Conservation (phyloP, 2,888 invertebrate genomes). For the Ceramica pisi region DNA sequence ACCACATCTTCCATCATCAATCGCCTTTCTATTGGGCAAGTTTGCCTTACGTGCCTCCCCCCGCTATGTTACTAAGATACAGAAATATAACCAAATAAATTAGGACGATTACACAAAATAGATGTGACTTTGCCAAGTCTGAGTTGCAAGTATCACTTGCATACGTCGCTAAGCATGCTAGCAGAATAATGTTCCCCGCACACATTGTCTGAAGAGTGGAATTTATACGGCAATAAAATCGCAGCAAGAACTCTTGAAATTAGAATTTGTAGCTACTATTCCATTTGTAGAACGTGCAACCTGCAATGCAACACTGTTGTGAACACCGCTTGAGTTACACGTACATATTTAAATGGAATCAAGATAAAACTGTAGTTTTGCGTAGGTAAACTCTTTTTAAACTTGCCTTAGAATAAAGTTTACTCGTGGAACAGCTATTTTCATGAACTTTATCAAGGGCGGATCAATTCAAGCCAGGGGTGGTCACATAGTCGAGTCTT, state of each 20-base stretch:
- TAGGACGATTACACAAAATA: background rate
- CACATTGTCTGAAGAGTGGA: conserved; percentile 25
- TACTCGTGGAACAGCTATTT: background rate
- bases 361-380: conserved; percentile 9
- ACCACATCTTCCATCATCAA: background rate
- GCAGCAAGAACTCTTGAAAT: conserved; percentile 40
- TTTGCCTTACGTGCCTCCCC: background rate
- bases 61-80: background rate
- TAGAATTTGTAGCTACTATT: conserved; percentile 44
- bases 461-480: too few relatives aligned
- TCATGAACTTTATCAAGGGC: background rate
- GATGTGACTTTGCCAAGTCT: conserved; percentile 6
- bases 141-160: conserved; percentile 17
- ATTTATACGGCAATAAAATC: conserved; percentile 48
- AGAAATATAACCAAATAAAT: conserved; percentile 1
- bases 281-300: conserved; percentile 29
- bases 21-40: background rate
- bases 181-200: conserved; percentile 21
- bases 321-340: background rate
- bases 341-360: conserved; percentile 20
- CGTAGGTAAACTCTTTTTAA: background rate
- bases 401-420: background rate
- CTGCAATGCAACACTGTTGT: conserved; percentile 17
- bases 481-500: too few relatives aligned
- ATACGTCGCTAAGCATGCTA: conserved; percentile 11